Base-by-base conservation (phyloP, 1,140 invertebrate genomes). In the Drosophila ercepeae region DNA sequence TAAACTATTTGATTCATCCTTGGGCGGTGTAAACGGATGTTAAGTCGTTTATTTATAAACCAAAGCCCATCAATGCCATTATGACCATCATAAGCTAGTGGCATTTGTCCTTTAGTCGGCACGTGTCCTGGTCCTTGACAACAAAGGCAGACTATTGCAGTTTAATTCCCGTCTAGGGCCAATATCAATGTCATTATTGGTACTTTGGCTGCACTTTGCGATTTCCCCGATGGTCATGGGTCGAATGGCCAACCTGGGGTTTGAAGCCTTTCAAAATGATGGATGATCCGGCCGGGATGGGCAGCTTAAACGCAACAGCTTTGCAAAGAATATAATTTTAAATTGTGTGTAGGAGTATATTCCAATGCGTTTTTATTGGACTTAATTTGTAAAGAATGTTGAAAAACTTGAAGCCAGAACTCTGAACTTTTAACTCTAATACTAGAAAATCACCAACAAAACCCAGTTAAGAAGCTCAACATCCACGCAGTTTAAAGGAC, bases 181-280 rank as follows among this genome's bases (percentile, higher is more conserved):
- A 29, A 36, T 64, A 39, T 53, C 54, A 71, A 36, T 64, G 50
- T 21, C 74, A 59, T 70, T 83, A 81, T 68, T 63, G 68, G 39
- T 50, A 48, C 78, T 65, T 65, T 65, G 69, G 42, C 74, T 75
- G 74, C 68, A 49, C 42, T 64, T 54, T 54, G 21, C n/a, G 50
- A 18, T 52, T n/a, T 42, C 18, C 11, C 48, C 49, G 14, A 29
- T 27, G 52, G 52, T 23, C 49, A 36, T 13, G n/a, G 9, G 13
- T 8, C 18, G 41, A 25, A n/a, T 27, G 19, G 45, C 16, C 18
- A 23, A 46, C 55, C 42, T 67, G 36, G 44, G 19, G 44, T 19
- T 14, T 41, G 48, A 23, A 48, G 51, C 7, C 32, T 21, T 25
- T 46, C 46, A 69, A 57, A 51, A 59, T 71, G 53, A 71, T 58